Conservation (phyloP, 2,113 vertebrate species). For the Sinocyclocheilus rhinocerous region DNA sequence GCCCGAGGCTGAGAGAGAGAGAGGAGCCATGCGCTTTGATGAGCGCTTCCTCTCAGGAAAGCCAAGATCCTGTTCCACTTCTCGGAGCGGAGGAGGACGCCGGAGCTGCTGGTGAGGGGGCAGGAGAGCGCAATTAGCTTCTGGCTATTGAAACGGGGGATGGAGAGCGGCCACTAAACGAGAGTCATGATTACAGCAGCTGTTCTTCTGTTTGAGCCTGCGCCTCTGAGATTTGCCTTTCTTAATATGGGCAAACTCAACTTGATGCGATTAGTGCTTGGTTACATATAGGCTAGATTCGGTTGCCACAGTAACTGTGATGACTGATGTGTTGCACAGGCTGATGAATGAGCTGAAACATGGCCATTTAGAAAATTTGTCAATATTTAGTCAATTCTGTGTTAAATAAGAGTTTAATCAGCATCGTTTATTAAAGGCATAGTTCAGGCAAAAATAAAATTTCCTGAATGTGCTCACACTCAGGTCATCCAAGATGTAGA, state of each 20-base stretch:
- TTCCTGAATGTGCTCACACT: too few species aligned
- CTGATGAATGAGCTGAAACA: not conserved
- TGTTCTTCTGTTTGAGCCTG: conserved; percentile 14
- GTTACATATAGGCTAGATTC: not conserved
- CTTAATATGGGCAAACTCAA: not conserved
- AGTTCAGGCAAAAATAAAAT: not conserved
- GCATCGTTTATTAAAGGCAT: not conserved
- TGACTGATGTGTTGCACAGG: not conserved
- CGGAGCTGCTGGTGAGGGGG: conserved; percentile 4
- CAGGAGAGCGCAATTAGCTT: conserved; percentile 36
- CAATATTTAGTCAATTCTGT: too few species aligned
- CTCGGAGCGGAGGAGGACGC: conserved; percentile 8
- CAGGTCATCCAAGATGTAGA: not conserved
- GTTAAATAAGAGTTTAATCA: too few species aligned
- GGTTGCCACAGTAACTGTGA: not conserved
- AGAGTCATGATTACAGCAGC: conserved; percentile 10
- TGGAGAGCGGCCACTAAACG: conserved; percentile 2
- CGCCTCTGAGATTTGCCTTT: not conserved
- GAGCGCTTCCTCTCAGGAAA: conserved; percentile 20
- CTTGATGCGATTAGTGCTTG: not conserved
- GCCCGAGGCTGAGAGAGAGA: not conserved
- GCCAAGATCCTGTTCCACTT: conserved; percentile 1
- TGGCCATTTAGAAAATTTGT: too few species aligned
- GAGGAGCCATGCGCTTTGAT: not conserved
- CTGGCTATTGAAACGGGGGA: conserved; percentile 4